Evolutionary conservation across 2,797 vertebrate genomes (phyloP), one percentile per base, ranked within the genome.

Genomic region (Cygnus olor): DNA sequence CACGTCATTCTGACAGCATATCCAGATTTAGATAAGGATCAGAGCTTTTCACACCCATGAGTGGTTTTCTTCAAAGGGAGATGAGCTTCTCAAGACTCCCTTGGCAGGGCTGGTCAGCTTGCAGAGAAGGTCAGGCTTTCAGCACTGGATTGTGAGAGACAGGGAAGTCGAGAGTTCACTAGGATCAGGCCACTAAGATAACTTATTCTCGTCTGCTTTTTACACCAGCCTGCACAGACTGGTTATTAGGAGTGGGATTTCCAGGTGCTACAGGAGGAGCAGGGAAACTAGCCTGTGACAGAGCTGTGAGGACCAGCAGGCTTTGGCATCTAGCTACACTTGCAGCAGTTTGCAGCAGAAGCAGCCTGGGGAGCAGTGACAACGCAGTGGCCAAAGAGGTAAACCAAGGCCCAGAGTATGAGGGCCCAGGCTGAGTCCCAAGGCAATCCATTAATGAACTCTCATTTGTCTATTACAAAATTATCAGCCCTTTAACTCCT

Each of bases 81-180:
- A 30, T 10, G 57, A 89, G n/a, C 15, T 74, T 63, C 85, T 72
- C 36, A n/a, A 32, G 42, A 18, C 15, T 7, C 10, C 15, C 57
- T 16, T 16, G 22, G 30, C 3, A 68, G 40, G 24, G 36, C 69
- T 80, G 11, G 72, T 61, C 20, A 14, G 20, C 36, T 44, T 53
- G 70, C 61, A 78, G 27, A 1, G 20, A 61, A 30, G 17, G 20
- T 17, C 32, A 42, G 28, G 22, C n/a, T 64, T 94, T 61, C 90
- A 66, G 22, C 30, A 9, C 42, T 28, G 34, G 25, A 28, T 58
- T 83, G 76, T 8, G 36, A 80, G 28, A 69, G 32, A 61, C 12
- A 44, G 68, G 38, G 17, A 82, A 80, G 57, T 27, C 10, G 3
- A 70, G 56, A 0, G 0, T 69, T 79, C 1, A 0, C 30, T 47